These are phyloP conservation scores for Ericerus pela DNA, from an alignment of 1,140 invertebrate genomes.

Conservation along the genomic window DNA sequence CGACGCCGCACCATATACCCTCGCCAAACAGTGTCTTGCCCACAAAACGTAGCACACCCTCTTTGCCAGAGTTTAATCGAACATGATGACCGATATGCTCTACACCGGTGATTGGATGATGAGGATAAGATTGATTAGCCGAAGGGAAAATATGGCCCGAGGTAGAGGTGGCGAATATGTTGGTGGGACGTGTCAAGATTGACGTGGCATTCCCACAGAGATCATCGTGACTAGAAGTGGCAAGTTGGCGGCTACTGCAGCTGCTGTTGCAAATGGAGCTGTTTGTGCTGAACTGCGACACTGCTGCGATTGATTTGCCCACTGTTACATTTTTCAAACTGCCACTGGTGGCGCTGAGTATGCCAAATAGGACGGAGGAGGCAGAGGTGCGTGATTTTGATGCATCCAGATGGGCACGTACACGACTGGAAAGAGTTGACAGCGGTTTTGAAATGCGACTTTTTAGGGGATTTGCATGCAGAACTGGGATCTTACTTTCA, in stretches of 20 bases:
- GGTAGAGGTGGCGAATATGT: constrained; percentile 24
- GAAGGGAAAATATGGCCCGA: constrained; percentile 19
- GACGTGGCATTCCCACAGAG: constrained; percentile 18
- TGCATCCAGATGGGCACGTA: constrained; percentile 23
- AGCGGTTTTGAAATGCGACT: constrained; percentile 21
- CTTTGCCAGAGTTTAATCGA: constrained; percentile 34
- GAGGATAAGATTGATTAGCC: constrained; percentile 18
- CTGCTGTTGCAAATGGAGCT: constrained; percentile 1
- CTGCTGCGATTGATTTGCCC: constrained; percentile 2
- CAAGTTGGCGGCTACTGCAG: not conserved
- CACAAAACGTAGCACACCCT: constrained; percentile 39
- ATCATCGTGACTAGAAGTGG: constrained; percentile 17
- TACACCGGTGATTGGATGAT: constrained; percentile 18
- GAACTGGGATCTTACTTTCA: constrained; percentile 30
- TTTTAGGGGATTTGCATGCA: constrained; percentile 21
- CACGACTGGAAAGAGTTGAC: constrained; percentile 24
- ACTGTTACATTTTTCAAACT: not conserved
- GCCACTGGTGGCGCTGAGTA: constrained; percentile 18
- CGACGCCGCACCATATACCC: constrained; percentile 47
- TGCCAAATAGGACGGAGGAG: constrained; percentile 19
- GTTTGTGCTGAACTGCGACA: constrained; percentile 7
- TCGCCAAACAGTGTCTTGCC: constrained; percentile 40
- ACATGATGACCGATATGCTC: constrained; percentile 37
- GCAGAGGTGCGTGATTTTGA: constrained; percentile 20
- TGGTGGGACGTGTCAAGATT: constrained; percentile 11